phyloP scores from a whole-genome alignment of 2,113 vertebrate species.

The Irena cyanogastra region DNA sequence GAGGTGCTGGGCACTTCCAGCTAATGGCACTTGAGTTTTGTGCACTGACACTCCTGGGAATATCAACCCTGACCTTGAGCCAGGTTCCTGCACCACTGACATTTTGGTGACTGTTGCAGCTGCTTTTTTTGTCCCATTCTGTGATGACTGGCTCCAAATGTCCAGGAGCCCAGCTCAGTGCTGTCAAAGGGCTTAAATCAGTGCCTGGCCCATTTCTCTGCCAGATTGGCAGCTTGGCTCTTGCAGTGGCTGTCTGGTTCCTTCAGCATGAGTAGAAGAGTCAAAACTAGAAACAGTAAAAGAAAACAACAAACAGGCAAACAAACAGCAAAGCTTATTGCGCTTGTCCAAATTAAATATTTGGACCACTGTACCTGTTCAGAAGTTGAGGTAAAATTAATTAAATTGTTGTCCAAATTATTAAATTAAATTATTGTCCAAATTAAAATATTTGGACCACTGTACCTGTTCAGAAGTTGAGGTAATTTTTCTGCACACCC shows the following conservation, averaged over 20 bases:
- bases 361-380: not conserved
- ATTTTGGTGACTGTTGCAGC: constrained; percentile 13
- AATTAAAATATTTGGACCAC: not conserved
- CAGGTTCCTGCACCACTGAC: not conserved
- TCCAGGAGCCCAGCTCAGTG: not conserved
- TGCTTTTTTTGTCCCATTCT: constrained; percentile 1
- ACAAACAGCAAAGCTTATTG: not conserved
- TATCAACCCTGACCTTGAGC: not conserved
- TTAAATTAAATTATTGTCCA: no score
- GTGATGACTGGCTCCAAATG: not conserved
- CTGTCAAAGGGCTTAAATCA: not conserved
- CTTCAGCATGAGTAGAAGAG: not conserved
- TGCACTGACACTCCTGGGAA: not conserved
- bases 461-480: not conserved
- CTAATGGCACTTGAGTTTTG: not conserved
- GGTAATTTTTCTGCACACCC: not conserved
- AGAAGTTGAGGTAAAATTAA: not conserved
- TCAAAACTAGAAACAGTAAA: not conserved
- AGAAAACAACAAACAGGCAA: not conserved
- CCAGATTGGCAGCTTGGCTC: not conserved
- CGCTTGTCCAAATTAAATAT: no score
- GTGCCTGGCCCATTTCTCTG: not conserved
- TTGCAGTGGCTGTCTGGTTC: not conserved
- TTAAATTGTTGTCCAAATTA: no score
- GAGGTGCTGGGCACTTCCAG: not conserved